Conservation (phyloP, 2,888 invertebrate species). For the Coecobrya sp. region DNA sequence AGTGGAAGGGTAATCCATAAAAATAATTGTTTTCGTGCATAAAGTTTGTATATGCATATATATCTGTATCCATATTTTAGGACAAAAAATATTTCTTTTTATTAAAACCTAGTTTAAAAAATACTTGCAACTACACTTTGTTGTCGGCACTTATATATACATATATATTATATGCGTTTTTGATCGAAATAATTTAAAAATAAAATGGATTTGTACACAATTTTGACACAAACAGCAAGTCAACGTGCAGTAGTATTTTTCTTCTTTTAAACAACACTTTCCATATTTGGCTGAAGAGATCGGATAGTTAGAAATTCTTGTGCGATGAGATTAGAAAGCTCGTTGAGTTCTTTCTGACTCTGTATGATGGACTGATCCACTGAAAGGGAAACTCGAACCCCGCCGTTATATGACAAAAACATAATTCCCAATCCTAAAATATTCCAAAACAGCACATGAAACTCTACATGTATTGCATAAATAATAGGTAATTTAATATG, state of each 20-base stretch:
- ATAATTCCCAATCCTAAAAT: conserved; percentile 84
- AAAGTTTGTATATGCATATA: too few species aligned
- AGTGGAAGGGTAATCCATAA: too few species aligned
- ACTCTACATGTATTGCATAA: neutral
- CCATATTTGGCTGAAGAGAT: conserved; percentile 64
- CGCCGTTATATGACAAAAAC: conserved; percentile 85
- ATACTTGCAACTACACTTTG: too few species aligned
- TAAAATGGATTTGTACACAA: conserved; percentile 2
- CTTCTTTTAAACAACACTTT: conserved; percentile 9
- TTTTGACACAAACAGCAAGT: neutral
- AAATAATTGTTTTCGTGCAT: too few species aligned
- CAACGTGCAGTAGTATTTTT: neutral
- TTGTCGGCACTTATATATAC: neutral
- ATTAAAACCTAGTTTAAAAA: neutral
- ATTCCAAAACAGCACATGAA: neutral
- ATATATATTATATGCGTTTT: neutral
- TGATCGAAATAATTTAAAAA: neutral
- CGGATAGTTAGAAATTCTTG: conserved; percentile 78
- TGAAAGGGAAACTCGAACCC: conserved; percentile 81
- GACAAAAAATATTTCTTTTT: neutral
- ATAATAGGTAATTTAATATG: neutral
- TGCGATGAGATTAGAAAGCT: conserved; percentile 76
- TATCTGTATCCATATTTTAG: neutral
- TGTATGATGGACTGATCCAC: conserved; percentile 83
- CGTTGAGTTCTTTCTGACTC: conserved; percentile 46